Base-by-base conservation (phyloP, 2,113 vertebrate genomes). In the Nothocercus julius region DNA sequence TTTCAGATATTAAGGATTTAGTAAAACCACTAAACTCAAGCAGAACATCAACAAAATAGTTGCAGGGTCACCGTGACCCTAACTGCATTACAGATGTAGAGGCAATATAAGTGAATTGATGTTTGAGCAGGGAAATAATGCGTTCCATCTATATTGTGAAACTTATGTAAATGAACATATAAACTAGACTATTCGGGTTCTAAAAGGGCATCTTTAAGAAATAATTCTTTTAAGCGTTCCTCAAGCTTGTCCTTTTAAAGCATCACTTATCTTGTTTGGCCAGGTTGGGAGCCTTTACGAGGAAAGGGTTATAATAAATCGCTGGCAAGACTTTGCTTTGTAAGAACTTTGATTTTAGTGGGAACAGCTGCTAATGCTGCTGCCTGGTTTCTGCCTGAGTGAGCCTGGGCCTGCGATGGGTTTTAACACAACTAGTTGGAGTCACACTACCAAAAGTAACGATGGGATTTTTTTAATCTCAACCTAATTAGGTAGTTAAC, bases 321-420 rank as follows among this genome's bases (percentile, higher is more conserved):
- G 8, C 70, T 56, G 70, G 8, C 18, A 81, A 61, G 49, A 28
- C 21, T 90, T 64, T 8, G 21, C 27, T 68, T 42, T 53, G 9
- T 49, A 24, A 5, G 49, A 38, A 27, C 0, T 0, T 13, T 19
- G 20, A 2, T 66, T 81, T 56, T 45, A 40, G 49, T 53, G 77
- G 40, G 36, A 86, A 81, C 34, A 30, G 56, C n/a, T 3, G 1
- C 74, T 62, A 19, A 44, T 67, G 45, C 40, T 73, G 40, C 61
- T 61, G 45, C 32, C 67, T 53, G 1, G 0, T 42, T 86, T 87
- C 72, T 53, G 63, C 32, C 58, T 0, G 0, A 62, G 58, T 0
- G 0, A 56, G 54, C 20, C n/a, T 24, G 3, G 18, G 47, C 49
- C n/a, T 4, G 0, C 67, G 49, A 62, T 19, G 13, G 7, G 34